Percentiles rank a stretch among this genome's conserved stretches.
Evolutionary conservation across 2,888 invertebrate species (phyloP).

Genomic region (Monoplex corrugatus): DNA sequence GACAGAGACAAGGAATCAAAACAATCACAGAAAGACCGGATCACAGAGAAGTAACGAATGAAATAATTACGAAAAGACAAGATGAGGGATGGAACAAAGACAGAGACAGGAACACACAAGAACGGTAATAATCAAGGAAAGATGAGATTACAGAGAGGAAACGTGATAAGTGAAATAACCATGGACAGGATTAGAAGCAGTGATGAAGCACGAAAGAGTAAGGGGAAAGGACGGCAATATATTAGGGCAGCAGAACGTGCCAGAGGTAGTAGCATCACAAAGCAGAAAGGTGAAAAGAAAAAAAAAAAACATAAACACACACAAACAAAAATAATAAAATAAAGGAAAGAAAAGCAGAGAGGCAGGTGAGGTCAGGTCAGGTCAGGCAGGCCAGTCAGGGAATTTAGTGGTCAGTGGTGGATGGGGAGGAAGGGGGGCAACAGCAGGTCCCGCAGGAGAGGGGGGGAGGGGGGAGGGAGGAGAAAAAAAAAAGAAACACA

Average conservation of each 20-base stretch:
- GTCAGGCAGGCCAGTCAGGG: neutral
- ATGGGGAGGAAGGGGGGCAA: neutral
- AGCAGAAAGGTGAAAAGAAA: neutral
- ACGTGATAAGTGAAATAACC: conserved; percentile 28
- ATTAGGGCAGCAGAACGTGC: neutral
- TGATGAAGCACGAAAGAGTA: neutral
- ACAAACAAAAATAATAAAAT: no score
- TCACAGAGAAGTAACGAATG: neutral
- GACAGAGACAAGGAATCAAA: neutral
- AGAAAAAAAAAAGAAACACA: neutral
- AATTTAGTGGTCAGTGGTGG: neutral
- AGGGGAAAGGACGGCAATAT: no score
- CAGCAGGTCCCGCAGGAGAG: neutral
- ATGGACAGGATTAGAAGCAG: neutral
- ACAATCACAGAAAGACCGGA: neutral
- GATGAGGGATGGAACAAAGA: neutral
- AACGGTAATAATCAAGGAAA: conserved; percentile 50
- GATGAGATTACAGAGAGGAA: conserved; percentile 51
- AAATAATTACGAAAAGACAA: neutral
- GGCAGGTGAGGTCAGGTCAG: neutral
- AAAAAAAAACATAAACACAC: no score
- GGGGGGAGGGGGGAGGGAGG: neutral
- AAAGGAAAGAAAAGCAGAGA: neutral
- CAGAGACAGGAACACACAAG: neutral
- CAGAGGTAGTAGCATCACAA: neutral